Evolutionary conservation across 2,888 invertebrate genomes (phyloP), one percentile per base, ranked within the genome.

Genomic region (Chirona hameri): DNA sequence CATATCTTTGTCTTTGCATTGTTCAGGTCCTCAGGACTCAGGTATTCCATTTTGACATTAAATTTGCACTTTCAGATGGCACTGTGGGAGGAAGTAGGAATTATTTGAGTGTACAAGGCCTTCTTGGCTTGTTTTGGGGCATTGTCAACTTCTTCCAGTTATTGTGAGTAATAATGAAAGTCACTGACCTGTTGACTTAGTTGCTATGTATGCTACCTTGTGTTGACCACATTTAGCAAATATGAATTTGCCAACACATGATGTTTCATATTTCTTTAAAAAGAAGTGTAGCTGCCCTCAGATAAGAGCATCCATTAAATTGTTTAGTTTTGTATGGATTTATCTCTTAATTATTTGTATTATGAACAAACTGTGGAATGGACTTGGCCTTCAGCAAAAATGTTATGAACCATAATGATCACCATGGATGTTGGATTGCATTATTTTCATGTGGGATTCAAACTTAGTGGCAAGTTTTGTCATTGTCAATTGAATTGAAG

Each of bases 161-260:
- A 4, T 69, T 82, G 52, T 83, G 76, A 46, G 29, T 55, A 5
- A 48, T n/a, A n/a, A n/a, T n/a, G n/a, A n/a, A n/a, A n/a, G n/a
- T n/a, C n/a, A n/a, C n/a, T n/a, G n/a, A n/a, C n/a, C n/a, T n/a
- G n/a, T n/a, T n/a, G n/a, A n/a, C n/a, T n/a, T n/a, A n/a, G n/a
- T n/a, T n/a, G n/a, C n/a, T n/a, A 29, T n/a, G 9, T 52, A 31
- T 72, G 27, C n/a, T 1, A 12, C 27, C 27, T 14, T 12, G 27
- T 1, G 0, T 9, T 69, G 29, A 14, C 1, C 10, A 69, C n/a
- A n/a, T 9, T 69, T 5, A 0, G 29, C 21, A 1, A 57, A 3
- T 57, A 21, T 14, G 14, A 52, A 52, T 52, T 52, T 10, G 52
- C 14, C n/a, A n/a, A n/a, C n/a, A n/a, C n/a, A n/a, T n/a, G n/a